A percentile compares a stretch with the other conserved stretches of the same genome.
These are phyloP conservation scores for Aviceda subcristata DNA, from an alignment of 2,113 vertebrate genomes.

Conservation along the genomic window DNA sequence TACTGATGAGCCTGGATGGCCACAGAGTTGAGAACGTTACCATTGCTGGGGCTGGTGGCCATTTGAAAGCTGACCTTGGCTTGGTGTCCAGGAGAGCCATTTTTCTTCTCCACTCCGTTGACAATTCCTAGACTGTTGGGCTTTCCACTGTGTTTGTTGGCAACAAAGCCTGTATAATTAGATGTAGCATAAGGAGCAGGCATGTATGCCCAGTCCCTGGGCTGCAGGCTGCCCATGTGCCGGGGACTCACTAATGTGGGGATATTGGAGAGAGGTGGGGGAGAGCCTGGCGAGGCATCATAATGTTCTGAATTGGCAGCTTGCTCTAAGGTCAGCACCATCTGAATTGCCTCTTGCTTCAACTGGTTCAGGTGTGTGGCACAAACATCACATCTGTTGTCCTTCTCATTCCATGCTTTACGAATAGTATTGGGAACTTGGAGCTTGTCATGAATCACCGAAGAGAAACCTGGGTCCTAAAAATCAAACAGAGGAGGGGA, in stretches of 20 bases:
- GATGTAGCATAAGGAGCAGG: conserved; percentile 75
- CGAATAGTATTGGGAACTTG: conserved; percentile 92
- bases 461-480: conserved; percentile 92
- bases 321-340: conserved; percentile 87
- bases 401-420: conserved; percentile 92
- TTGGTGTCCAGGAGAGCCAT: conserved; percentile 81
- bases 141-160: conserved; percentile 83
- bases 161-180: conserved; percentile 74
- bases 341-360: conserved; percentile 96
- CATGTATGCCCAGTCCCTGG: conserved; percentile 80
- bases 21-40: conserved; percentile 79
- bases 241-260: conserved; percentile 75
- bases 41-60: conserved; percentile 84
- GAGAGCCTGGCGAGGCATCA: conserved; percentile 85
- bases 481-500: conserved; percentile 40
- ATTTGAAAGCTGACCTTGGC: conserved; percentile 80
- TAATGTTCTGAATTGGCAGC: conserved; percentile 81
- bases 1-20: conserved; percentile 89
- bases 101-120: conserved; percentile 86
- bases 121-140: conserved; percentile 89
- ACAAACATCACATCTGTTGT: conserved; percentile 94
- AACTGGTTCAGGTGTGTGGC: conserved; percentile 92
- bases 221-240: conserved; percentile 72
- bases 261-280: conserved; percentile 71
- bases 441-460: conserved; percentile 92